Percentiles rank a stretch among this genome's conserved stretches.
These are phyloP conservation scores for Phortica okadai DNA, from an alignment of 2,888 invertebrate genomes.

Conservation along the genomic window DNA sequence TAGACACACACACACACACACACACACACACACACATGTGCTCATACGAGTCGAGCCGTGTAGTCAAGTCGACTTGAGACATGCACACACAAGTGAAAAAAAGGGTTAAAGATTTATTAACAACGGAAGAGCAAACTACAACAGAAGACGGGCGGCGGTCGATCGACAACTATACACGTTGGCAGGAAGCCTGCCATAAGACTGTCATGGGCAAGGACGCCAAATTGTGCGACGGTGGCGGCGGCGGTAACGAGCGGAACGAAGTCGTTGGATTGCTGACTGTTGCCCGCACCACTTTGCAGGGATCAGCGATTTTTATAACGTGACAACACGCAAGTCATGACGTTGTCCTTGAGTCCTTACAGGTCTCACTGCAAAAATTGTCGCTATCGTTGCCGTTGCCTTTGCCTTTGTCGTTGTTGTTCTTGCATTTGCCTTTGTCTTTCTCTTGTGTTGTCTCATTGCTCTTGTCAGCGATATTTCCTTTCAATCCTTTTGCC, in stretches of 20 bases:
- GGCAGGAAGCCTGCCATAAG: neutral
- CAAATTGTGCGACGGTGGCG: constrained; percentile 36
- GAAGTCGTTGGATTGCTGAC: constrained; percentile 46
- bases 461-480: neutral
- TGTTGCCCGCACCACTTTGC: constrained; percentile 45
- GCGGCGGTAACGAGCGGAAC: constrained; percentile 69
- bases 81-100: constrained; percentile 33
- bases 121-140: constrained; percentile 46
- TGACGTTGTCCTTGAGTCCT: constrained; percentile 38
- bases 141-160: neutral
- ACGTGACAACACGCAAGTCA: constrained; percentile 77
- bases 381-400: neutral
- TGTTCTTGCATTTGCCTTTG: neutral
- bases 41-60: neutral
- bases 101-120: constrained; percentile 75
- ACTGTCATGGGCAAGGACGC: neutral
- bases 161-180: neutral
- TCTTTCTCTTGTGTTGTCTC: constrained; percentile 1
- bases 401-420: constrained; percentile 2
- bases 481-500: constrained; percentile 4
- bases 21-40: constrained; percentile 44
- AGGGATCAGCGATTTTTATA: constrained; percentile 72
- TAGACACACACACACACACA: constrained; percentile 49
- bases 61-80: neutral
- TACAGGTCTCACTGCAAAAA: neutral